Evolutionary conservation across 2,888 invertebrate genomes (phyloP), one percentile per base, ranked within the genome.

Genomic region (Troides helena): DNA sequence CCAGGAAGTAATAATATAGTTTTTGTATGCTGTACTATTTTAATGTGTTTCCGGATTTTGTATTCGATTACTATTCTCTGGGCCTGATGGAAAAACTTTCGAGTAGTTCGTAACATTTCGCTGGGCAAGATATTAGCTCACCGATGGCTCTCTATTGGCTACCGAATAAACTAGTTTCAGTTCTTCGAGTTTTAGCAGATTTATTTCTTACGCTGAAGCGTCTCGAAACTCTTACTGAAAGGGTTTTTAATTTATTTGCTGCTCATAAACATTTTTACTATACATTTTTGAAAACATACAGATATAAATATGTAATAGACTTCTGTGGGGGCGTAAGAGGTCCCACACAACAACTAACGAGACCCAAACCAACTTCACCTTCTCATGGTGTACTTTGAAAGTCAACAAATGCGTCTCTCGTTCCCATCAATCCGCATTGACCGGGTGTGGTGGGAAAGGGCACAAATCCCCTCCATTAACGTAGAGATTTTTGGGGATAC

Each of bases 181-280:
- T 74, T 69, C 67, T 72, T 65, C 66, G 73, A 78, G 77, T 83
- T 82, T 80, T 77, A 80, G 84, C 81, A 81, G 84, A 83, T 85
- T 83, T 84, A 83, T 84, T 84, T 78, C 73, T 72, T 77, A 78
- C 81, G 81, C 80, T 81, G 81, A 78, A 77, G 73, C 71, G 74
- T 71, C 43, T 46, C 53, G 30, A 23, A 50, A 39, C 36, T 21
- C 53, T 61, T 53, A 53, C 36, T n/a, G 59, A 21, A 57, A 36
- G 53, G 39, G 58, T 10, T 58, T 65, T 43, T 6, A 58, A 46
- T 17, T 43, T 21, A 25, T 1, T 2, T 23, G 43, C 6, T 7
- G 30, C 17, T 23, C 23, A 53, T 53, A n/a, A 39, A 17, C 30
- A 30, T 63, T 36, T 53, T 53, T n/a, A 53, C 53, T 14, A n/a